These are phyloP conservation scores for Cygnus atratus DNA, from an alignment of 2,113 vertebrate species.

Conservation along the genomic window DNA sequence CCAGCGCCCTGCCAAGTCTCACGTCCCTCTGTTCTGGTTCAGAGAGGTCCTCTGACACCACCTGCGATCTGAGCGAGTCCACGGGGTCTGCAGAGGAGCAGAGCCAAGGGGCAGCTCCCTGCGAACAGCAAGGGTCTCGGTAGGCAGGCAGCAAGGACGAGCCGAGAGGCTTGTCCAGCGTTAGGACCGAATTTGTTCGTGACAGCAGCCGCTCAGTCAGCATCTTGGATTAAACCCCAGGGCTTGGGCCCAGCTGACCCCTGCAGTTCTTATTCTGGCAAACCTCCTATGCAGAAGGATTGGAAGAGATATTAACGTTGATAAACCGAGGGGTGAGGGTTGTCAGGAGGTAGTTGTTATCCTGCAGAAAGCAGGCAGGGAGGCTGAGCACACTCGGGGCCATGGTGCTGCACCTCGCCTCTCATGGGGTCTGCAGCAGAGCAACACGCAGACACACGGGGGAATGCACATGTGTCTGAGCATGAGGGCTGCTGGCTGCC, in stretches of 20 bases:
- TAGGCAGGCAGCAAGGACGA: neutral
- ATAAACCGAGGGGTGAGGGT: neutral
- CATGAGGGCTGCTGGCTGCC: accelerated
- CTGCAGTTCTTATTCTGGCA: accelerated
- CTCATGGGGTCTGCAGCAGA: neutral
- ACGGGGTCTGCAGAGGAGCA: neutral
- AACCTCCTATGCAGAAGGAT: neutral
- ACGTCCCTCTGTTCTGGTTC: neutral
- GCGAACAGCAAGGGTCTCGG: neutral
- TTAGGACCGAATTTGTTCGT: neutral
- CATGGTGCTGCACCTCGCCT: accelerated
- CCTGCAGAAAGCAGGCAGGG: accelerated
- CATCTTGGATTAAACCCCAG: neutral
- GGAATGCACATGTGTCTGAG: accelerated
- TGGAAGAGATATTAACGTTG: neutral
- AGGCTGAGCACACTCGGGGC: accelerated
- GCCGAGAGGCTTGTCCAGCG: neutral
- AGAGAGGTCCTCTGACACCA: neutral
- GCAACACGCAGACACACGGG: accelerated
- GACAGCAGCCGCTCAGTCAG: neutral
- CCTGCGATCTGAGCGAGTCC: neutral
- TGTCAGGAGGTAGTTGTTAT: too few species aligned
- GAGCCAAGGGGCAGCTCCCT: slow-evolving; percentile 22
- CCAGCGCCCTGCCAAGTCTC: neutral
- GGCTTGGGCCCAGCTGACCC: neutral